Conservation (phyloP, 2,113 vertebrate species). For the Malurus alboscapulatus region DNA sequence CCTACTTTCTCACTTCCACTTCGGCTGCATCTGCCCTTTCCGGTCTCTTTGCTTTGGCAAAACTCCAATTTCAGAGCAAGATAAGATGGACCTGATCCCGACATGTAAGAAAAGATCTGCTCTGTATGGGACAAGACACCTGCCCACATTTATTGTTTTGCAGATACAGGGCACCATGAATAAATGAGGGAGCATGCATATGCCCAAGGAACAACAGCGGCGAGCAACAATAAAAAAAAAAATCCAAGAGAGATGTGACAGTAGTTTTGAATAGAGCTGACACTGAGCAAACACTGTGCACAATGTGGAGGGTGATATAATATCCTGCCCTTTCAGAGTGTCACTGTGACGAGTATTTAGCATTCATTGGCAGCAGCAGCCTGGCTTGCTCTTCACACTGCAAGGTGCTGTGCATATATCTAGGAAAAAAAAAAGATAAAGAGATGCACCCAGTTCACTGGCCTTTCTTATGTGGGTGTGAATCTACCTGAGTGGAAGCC, state of each 20-base stretch:
- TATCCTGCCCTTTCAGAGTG: slow-evolving; percentile 55
- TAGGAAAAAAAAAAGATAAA: slow-evolving; percentile 48
- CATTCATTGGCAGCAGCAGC: slow-evolving; percentile 56
- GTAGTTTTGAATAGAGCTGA: slow-evolving; percentile 46
- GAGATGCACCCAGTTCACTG: not conserved
- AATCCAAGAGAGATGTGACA: slow-evolving; percentile 27
- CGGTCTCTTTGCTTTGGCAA: not conserved
- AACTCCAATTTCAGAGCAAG: not conserved
- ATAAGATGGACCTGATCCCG: not conserved
- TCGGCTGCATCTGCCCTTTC: not conserved
- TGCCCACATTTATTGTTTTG: not conserved
- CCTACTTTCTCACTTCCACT: not conserved
- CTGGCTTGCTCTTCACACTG: not conserved
- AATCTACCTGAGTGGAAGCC: not conserved
- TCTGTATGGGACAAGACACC: not conserved
- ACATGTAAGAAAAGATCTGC: not conserved
- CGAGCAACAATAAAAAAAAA: not conserved
- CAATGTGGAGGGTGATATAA: slow-evolving; percentile 50
- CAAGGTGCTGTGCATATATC: slow-evolving; percentile 8
- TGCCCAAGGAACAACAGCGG: not conserved
- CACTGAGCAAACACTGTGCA: slow-evolving; percentile 34
- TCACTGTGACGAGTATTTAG: slow-evolving; percentile 56
- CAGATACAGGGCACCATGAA: not conserved
- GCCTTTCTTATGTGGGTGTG: slow-evolving; percentile 36
- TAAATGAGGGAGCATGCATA: not conserved